Evolutionary conservation across 2,888 invertebrate species (phyloP).

Genomic region (Caenorhabditis auriculariae): DNA sequence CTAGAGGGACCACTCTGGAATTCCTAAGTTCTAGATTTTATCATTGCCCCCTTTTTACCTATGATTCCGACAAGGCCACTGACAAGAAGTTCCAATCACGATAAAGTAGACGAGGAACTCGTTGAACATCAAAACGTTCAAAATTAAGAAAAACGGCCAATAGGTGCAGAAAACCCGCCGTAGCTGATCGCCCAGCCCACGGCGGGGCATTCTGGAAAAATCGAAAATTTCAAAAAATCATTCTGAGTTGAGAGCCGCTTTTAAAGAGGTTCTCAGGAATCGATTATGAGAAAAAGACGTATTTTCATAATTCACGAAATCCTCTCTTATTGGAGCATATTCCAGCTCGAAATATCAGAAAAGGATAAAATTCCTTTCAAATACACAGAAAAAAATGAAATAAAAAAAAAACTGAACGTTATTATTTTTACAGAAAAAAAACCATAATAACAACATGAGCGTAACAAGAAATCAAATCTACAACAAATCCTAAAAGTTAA

Average conservation of each 20-base stretch:
- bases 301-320: background rate
- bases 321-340: background rate
- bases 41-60: no score
- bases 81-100: slow-evolving; percentile 24
- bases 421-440: slow-evolving; percentile 1
- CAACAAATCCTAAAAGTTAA: slow-evolving; percentile 1
- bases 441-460: slow-evolving; percentile 5
- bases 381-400: background rate
- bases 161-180: slow-evolving; percentile 2
- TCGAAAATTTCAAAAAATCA: no score
- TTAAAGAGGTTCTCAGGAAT: background rate
- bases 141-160: slow-evolving; percentile 7
- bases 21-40: no score
- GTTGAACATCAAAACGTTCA: slow-evolving; percentile 32
- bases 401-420: background rate
- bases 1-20: no score
- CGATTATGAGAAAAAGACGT: slow-evolving; percentile 5
- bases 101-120: slow-evolving; percentile 41
- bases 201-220: no score
- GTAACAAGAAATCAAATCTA: slow-evolving; percentile 5
- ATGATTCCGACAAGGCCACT: no score
- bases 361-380: background rate
- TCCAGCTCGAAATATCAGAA: background rate
- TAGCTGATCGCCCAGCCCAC: no score
- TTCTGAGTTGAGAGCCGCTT: no score